A percentile compares a stretch with the other conserved stretches of the same genome.
phyloP scores from a whole-genome alignment of 2,113 vertebrate species.

The Cyprinodon brontotheroides region DNA sequence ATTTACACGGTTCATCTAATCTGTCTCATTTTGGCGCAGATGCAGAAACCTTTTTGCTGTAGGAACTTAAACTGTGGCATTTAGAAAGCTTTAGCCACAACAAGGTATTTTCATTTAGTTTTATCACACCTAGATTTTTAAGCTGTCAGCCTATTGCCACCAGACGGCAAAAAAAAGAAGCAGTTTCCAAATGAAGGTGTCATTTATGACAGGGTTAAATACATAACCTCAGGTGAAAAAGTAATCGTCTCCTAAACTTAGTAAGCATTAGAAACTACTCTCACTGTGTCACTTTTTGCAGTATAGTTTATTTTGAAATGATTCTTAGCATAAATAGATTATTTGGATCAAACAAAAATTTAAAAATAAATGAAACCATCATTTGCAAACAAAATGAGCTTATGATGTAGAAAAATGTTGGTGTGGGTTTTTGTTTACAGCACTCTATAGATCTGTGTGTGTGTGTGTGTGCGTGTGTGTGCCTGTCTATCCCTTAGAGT shows the following conservation, averaged over 20 bases:
- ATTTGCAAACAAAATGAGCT: no score
- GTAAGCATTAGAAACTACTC: not conserved
- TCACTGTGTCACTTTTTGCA: no score
- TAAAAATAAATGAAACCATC: no score
- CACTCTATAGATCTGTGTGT: no score
- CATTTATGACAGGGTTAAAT: not conserved
- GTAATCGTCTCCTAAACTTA: not conserved
- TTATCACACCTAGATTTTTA: no score
- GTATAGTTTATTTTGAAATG: not conserved
- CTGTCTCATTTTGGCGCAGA: constrained; percentile 11
- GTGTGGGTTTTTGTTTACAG: no score
- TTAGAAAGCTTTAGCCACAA: not conserved
- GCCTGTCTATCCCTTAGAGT: no score
- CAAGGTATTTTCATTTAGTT: not conserved
- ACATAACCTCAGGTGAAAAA: not conserved
- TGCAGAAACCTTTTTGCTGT: constrained; percentile 19
- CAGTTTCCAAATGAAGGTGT: not conserved
- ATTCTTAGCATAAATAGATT: not conserved
- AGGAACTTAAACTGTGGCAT: not conserved
- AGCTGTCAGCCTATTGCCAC: no score
- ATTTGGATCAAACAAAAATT: not conserved
- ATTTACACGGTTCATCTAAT: constrained; percentile 39
- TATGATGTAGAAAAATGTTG: no score
- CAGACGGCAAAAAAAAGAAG: no score
- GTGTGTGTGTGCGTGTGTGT: no score